Base-by-base conservation (phyloP, 2,113 vertebrate species). In the Calonectris borealis region DNA sequence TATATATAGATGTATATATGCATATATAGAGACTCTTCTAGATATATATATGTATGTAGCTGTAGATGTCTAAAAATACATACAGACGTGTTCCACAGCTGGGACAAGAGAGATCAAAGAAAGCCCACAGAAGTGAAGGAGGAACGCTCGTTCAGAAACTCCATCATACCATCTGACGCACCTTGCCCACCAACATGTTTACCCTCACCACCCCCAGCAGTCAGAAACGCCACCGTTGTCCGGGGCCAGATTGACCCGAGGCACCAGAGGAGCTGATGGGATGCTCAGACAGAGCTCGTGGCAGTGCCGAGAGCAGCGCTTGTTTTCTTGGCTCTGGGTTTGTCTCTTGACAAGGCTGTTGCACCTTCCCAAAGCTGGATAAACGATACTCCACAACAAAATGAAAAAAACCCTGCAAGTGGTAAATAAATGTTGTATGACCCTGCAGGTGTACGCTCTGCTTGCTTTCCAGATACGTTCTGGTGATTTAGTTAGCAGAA, bases 401-500 rank as follows among this genome's bases (percentile, higher is more conserved):
- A 49, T 58, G 11, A n/a, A 92, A 93, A 85, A 40, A 80, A 34
- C 1, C 3, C 83, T 57, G 61, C 49, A 80, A 94, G 62, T 42
- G 44, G 54, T 84, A 94, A 93, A 94, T 91, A 93, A 93, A 89
- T 77, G 44, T 87, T 94, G 38, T 42, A 87, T 93, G 88, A 83
- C 73, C 83, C 88, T 68, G 38, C 51, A 94, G 73, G 73, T 91
- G 76, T 69, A 57, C 1, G 1, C 27, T 92, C 40, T 71, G 72
- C 80, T 92, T 83, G 38, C 65, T 92, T 92, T 95, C 73, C 86
- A 84, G 65, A 58, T 86, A 52, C 1, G 4, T 86, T 86, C 44
- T 46, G 36, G 38, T 84, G 83, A 94, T 94, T 92, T 72, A 76
- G 94, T 94, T 95, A 94, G 72, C 46, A 91, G 65, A 89, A 96